Conservation (phyloP, 2,113 vertebrate species). For the Neomonachus schauinslandi region DNA sequence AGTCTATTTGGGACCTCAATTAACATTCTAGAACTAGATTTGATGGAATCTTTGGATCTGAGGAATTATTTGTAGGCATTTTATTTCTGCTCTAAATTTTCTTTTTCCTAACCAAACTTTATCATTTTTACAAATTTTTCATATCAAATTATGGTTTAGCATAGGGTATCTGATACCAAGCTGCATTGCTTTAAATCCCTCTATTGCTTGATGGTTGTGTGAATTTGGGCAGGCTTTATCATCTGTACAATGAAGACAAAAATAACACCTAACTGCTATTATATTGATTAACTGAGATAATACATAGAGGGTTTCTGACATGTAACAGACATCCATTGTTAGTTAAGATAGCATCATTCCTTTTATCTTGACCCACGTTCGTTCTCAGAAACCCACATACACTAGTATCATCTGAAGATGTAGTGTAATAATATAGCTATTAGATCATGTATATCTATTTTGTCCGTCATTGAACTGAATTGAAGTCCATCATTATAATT, state of each 20-base stretch:
- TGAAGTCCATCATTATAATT: not conserved
- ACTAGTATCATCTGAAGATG: not conserved
- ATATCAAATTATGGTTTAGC: not conserved
- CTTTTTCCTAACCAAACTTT: not conserved
- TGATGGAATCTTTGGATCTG: not conserved
- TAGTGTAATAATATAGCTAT: not conserved
- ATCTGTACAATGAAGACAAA: not conserved
- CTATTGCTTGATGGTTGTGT: not conserved
- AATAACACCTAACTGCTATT: not conserved
- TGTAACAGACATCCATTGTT: not conserved
- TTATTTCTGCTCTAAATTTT: not conserved
- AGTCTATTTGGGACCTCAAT: not conserved
- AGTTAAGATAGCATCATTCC: not conserved
- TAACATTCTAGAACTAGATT: not conserved
- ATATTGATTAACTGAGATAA: not conserved
- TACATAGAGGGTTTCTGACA: not conserved
- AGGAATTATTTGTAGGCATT: not conserved
- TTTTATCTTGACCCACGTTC: not conserved
- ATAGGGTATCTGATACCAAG: not conserved
- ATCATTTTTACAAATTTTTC: not conserved
- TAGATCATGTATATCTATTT: not conserved
- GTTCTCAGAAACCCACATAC: not conserved
- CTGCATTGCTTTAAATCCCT: not conserved
- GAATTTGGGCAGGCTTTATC: not conserved
- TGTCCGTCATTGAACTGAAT: not conserved